Percentiles rank a stretch among this genome's conserved stretches.
Evolutionary conservation across 2,888 invertebrate genomes (phyloP).

Genomic region (Drosophila birchii): DNA sequence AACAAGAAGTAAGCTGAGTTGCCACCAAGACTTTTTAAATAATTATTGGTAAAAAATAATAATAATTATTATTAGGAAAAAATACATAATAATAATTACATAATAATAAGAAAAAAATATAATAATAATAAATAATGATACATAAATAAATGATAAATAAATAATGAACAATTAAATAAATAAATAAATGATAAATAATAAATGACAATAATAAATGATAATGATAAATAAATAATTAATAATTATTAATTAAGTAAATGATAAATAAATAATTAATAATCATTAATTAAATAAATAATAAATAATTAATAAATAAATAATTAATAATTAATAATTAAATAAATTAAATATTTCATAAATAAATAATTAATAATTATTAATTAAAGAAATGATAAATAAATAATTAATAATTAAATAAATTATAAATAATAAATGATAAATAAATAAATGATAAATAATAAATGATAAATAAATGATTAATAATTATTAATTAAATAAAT

Average conservation of each 20-base stretch:
- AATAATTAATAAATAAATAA: background rate
- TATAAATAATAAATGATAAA: background rate
- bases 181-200: background rate
- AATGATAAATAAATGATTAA: background rate
- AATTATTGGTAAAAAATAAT: too few species aligned
- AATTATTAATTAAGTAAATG: background rate
- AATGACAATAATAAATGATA: too few species aligned
- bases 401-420: background rate
- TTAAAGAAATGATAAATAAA: background rate
- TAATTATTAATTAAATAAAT: too few species aligned
- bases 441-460: background rate
- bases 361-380: too few species aligned
- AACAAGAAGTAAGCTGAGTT: slow-evolving; percentile 16
- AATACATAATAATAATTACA: too few species aligned
- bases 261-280: background rate
- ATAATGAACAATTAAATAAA: too few species aligned
- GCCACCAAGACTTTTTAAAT: slow-evolving; percentile 3
- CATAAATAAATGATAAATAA: too few species aligned
- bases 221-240: background rate
- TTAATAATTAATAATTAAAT: background rate
- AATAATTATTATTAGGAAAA: background rate
- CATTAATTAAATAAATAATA: background rate
- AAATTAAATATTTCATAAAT: background rate
- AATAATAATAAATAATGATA: too few species aligned
- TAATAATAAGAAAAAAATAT: too few species aligned